Base-by-base conservation (phyloP, 1,140 invertebrate species). In the Geopemphigus sp. region DNA sequence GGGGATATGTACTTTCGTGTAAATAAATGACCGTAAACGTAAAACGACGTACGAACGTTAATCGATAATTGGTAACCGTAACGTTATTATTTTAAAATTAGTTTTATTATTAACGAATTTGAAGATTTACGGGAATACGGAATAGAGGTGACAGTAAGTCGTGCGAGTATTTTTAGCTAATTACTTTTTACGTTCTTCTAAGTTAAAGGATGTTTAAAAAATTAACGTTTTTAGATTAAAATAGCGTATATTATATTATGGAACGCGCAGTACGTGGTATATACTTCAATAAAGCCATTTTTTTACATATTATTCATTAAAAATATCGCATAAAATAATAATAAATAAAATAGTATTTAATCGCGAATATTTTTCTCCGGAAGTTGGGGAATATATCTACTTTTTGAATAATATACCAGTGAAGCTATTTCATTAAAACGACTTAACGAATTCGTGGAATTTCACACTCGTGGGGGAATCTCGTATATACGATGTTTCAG, bases 381-480 rank as follows among this genome's bases (percentile, higher is more conserved):
- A n/a, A 68, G 22, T 50, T n/a, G n/a, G 22, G 8, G 66, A 47
- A 50, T 68, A 68, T 14, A 47, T 50, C 66, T 68, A 24, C n/a
- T 50, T 50, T 68, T 68, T 68, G 22, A 68, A 68, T 68, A 56
- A 56, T 66, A 68, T 68, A 47, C 64, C 66, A 68, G 45, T 50
- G 17, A 17, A 68, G 45, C 66, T 68, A 50, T 68, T 50, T 68
- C 66, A 68, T 68, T 68, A 68, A 68, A 68, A 68, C 66, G 66
- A 68, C 45, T 50, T 68, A 47, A n/a, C 66, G 45, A 68, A 68
- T 68, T 68, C 8, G 22, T 5, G 45, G 45, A 50, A 68, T 68
- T 68, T 68, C 45, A 68, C 66, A 68, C 66, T 17, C 15, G 6
- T 3, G 22, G 45, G 14, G n/a, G 17, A 5, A 50, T 68, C 2